A percentile compares a stretch with the other conserved stretches of the same genome.
phyloP scores from a whole-genome alignment of 2,113 vertebrate species.

The Oreochromis niloticus region DNA sequence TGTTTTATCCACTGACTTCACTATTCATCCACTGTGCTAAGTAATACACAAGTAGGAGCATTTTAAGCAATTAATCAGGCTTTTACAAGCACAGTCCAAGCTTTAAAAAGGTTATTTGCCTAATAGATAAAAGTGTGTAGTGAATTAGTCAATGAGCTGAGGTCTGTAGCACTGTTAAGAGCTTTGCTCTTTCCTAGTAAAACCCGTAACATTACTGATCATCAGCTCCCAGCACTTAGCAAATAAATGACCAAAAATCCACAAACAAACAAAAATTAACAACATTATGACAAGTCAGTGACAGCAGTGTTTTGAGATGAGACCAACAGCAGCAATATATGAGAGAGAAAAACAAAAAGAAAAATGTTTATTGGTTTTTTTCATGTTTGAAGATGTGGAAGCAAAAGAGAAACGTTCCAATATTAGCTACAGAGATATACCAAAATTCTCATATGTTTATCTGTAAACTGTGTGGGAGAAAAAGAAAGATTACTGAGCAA shows the following conservation, averaged over 20 bases:
- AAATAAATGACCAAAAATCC: background rate
- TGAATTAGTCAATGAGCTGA: slow-evolving; percentile 4
- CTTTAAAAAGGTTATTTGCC: slow-evolving; percentile 22
- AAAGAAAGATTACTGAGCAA: slow-evolving; percentile 3
- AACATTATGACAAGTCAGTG: background rate
- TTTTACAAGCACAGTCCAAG: slow-evolving; percentile 1
- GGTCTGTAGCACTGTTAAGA: background rate
- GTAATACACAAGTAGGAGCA: slow-evolving; percentile 23
- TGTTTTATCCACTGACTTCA: background rate
- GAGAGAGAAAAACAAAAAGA: background rate
- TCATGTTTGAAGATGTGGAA: background rate
- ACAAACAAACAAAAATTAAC: background rate
- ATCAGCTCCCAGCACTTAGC: background rate
- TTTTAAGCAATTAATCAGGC: slow-evolving; percentile 28
- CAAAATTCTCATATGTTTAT: background rate
- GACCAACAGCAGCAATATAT: background rate
- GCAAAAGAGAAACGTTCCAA: background rate
- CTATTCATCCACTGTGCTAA: background rate
- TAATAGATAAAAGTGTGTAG: slow-evolving; percentile 20
- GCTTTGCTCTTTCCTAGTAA: background rate
- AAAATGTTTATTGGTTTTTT: background rate
- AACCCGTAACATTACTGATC: background rate
- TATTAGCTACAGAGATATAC: background rate
- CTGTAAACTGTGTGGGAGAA: background rate
- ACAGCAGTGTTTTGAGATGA: background rate